A percentile compares a stretch with the other conserved stretches of the same genome.
Conservation (phyloP, 2,797 vertebrate genomes). For the Micromesistius poutassou region DNA sequence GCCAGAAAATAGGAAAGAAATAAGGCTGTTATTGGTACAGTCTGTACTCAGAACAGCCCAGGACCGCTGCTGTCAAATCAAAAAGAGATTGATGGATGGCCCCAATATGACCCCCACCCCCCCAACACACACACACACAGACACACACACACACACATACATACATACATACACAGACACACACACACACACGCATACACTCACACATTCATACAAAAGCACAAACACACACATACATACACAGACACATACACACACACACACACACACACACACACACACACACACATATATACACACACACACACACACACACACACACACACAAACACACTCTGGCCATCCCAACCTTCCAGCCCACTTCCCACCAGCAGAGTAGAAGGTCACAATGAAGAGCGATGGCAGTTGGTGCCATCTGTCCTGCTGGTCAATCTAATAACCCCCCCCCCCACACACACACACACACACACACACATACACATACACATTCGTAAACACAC, state of each 20-base stretch:
- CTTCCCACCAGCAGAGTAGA: slow-evolving; percentile 5
- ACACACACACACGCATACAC: not conserved
- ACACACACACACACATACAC: not conserved
- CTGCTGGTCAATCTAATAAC: slow-evolving; percentile 24
- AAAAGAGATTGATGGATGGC: slow-evolving; percentile 34
- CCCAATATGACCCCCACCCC: slow-evolving; percentile 20
- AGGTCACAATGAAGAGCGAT: slow-evolving; percentile 24
- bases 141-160: too few relatives aligned
- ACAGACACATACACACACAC: not conserved
- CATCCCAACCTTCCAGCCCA: not conserved
- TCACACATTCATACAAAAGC: too few relatives aligned
- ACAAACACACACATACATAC: too few relatives aligned
- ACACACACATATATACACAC: not conserved
- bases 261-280: not conserved
- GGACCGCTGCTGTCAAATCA: slow-evolving; percentile 29
- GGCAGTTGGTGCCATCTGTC: slow-evolving; percentile 24
- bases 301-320: not conserved
- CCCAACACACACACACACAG: not conserved
- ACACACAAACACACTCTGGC: not conserved
- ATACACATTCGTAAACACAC: not conserved
- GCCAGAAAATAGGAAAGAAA: not conserved
- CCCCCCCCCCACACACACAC: not conserved
- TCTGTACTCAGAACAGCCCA: slow-evolving; percentile 8
- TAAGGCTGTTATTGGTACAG: slow-evolving; percentile 5
- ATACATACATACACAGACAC: too few relatives aligned